These are phyloP conservation scores for Notechis scutatus DNA, from an alignment of 2,113 vertebrate genomes.

Conservation along the genomic window DNA sequence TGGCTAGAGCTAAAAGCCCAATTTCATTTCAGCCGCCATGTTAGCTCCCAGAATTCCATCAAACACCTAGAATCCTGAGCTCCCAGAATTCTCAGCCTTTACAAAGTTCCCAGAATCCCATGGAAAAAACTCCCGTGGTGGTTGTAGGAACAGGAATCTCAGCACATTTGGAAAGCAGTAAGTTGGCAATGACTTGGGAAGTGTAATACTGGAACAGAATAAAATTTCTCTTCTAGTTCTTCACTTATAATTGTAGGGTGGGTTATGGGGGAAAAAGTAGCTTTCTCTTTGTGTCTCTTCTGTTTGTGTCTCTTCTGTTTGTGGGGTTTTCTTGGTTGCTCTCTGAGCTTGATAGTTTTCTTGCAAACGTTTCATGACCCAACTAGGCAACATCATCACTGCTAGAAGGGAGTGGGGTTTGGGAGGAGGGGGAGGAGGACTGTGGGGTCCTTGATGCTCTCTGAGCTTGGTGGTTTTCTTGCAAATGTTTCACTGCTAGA, in stretches of 20 bases:
- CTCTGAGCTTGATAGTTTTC: too few relatives aligned
- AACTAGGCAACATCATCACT: too few relatives aligned
- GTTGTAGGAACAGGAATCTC: not conserved
- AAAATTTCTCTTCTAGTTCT: not conserved
- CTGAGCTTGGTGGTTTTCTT: not conserved
- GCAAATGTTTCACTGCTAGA: not conserved
- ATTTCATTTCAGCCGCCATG: not conserved
- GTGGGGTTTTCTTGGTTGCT: too few relatives aligned
- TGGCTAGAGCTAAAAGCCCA: not conserved
- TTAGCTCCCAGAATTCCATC: not conserved
- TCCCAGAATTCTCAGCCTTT: not conserved
- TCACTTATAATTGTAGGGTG: not conserved
- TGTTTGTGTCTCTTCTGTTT: too few relatives aligned
- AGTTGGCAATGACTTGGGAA: not conserved
- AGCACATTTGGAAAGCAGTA: not conserved
- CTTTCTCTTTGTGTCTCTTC: too few relatives aligned
- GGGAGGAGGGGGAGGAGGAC: too few relatives aligned
- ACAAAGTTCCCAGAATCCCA: not conserved
- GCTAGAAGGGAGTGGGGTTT: not conserved
- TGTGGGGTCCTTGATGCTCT: not conserved
- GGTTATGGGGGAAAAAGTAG: too few relatives aligned
- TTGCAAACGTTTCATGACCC: too few relatives aligned
- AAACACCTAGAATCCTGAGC: not conserved
- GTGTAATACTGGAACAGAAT: not conserved
- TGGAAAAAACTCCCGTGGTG: fast-evolving